Conservation (phyloP, 35 echinoderm and acorn worm species). For the Heliocidaris tuberculata region DNA sequence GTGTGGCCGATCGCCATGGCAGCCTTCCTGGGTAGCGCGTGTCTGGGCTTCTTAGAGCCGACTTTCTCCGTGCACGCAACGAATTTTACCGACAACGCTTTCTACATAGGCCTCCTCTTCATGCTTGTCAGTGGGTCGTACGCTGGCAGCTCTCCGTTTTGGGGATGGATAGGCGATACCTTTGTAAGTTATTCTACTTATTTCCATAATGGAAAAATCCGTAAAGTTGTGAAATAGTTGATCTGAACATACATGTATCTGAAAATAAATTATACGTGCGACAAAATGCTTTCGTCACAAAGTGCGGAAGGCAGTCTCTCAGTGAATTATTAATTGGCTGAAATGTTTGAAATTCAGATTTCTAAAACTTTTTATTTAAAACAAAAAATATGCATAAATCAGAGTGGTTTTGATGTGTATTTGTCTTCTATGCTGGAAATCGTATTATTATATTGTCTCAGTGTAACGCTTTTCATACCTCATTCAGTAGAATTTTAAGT, state of each 20-base stretch:
- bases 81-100: not conserved
- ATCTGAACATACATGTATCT: too few species aligned
- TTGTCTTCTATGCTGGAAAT: not conserved
- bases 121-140: slow-evolving; percentile 7
- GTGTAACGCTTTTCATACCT: too few species aligned
- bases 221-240: too few species aligned
- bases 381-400: too few species aligned
- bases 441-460: too few species aligned
- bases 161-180: slow-evolving; percentile 19
- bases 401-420: not conserved
- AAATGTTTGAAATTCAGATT: not conserved
- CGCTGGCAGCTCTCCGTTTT: slow-evolving; percentile 11
- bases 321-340: not conserved
- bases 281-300: not conserved
- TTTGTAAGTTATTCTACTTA: not conserved
- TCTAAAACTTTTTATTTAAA: not conserved
- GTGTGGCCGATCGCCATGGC: slow-evolving; percentile 22
- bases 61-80: slow-evolving; percentile 32
- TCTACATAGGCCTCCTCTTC: slow-evolving; percentile 33
- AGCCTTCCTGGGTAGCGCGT: not conserved
- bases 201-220: too few species aligned
- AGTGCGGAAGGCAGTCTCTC: not conserved
- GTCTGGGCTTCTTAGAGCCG: not conserved
- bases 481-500: too few species aligned
- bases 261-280: not conserved